Conservation (phyloP, 1,140 invertebrate species). For the Solenopsis invicta region DNA sequence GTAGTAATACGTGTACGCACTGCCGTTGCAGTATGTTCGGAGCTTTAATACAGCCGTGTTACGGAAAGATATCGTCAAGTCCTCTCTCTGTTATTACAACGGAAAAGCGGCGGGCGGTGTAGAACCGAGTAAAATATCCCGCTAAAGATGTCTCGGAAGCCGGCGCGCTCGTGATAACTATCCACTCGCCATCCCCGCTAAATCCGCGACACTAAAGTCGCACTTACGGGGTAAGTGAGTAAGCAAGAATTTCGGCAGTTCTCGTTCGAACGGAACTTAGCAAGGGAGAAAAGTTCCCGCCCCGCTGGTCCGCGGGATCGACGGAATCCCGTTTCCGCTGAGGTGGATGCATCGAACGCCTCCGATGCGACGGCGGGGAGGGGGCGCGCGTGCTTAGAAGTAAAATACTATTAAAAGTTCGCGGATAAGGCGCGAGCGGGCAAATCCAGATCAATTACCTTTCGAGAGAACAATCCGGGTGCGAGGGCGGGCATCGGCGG, state of each 20-base stretch:
- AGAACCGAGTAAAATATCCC: background rate
- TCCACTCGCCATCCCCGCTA: conserved; percentile 5
- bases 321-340: conserved; percentile 20
- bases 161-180: conserved; percentile 5
- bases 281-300: background rate
- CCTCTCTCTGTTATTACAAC: background rate
- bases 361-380: background rate
- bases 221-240: conserved; percentile 35
- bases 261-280: conserved; percentile 13
- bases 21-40: background rate
- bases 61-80: background rate
- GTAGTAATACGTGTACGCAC: background rate
- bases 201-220: conserved; percentile 39
- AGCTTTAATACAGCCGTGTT: conserved; percentile 49
- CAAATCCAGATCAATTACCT: conserved; percentile 75
- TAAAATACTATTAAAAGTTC: conserved; percentile 78
- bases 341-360: conserved; percentile 21
- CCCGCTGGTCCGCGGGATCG: conserved; percentile 2
- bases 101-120: background rate
- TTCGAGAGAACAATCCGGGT: conserved; percentile 72
- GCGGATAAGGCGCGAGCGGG: conserved; percentile 32
- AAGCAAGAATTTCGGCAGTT: conserved; percentile 46
- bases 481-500: conserved; percentile 26
- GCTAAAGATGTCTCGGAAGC: background rate
- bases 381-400: conserved; percentile 30